phyloP scores from a whole-genome alignment of 30 jellyfish, hydroid and myxozoan genomes.

The Hydractinia symbiolongicarpus region DNA sequence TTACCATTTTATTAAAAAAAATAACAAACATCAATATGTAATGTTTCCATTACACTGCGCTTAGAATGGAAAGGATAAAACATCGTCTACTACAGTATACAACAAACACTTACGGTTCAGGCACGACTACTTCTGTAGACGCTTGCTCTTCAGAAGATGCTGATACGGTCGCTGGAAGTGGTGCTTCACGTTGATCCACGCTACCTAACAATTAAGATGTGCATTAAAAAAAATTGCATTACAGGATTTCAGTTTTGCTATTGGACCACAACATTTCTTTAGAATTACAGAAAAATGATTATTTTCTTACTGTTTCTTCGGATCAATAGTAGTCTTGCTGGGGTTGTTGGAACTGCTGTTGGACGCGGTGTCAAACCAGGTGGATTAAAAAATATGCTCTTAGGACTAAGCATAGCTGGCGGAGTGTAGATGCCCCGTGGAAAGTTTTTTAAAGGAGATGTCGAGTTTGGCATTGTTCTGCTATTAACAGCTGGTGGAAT shows the following conservation, averaged over 20 bases:
- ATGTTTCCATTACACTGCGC: background rate
- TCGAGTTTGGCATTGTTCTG: conserved; percentile 36
- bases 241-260: no score
- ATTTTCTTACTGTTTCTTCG: conserved; percentile 51
- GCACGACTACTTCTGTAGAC: conserved; percentile 34
- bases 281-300: background rate
- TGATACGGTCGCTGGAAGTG: background rate
- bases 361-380: conserved; percentile 75
- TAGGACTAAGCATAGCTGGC: conserved; percentile 97
- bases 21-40: background rate
- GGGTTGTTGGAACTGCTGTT: conserved; percentile 69
- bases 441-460: conserved; percentile 47
- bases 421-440: conserved; percentile 77
- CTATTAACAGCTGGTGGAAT: conserved; percentile 92
- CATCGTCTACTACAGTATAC: no score
- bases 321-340: conserved; percentile 58
- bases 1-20: background rate
- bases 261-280: no score
- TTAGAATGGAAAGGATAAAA: no score
- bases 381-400: conserved; percentile 90
- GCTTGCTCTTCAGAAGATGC: conserved; percentile 35
- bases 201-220: background rate
- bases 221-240: no score
- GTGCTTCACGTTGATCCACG: conserved; percentile 28
- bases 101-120: conserved; percentile 74